A percentile compares a stretch with the other conserved stretches of the same genome.
Evolutionary conservation across 2,113 vertebrate genomes (phyloP).

Genomic region (Osmerus eperlanus): DNA sequence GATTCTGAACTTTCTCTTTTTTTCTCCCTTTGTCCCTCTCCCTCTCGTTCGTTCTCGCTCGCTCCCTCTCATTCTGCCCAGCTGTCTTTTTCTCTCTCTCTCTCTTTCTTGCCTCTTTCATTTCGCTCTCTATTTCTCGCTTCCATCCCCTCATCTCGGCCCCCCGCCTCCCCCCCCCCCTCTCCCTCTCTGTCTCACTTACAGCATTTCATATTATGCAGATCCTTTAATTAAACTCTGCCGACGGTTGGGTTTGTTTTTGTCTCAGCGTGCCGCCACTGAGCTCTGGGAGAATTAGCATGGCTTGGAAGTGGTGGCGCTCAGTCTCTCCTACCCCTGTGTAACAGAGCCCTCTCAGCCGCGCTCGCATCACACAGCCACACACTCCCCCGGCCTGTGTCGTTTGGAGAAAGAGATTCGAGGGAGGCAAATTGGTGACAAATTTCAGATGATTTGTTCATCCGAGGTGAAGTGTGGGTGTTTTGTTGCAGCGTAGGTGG

Average conservation of each 20-base stretch:
- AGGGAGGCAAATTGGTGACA: background rate
- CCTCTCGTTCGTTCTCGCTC: background rate
- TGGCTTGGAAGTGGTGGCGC: constrained; percentile 33
- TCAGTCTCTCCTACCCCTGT: constrained; percentile 25
- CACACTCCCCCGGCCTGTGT: background rate
- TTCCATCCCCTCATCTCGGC: background rate
- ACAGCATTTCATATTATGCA: constrained; percentile 47
- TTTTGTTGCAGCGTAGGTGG: no score
- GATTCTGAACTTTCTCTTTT: constrained; percentile 44
- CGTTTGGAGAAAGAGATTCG: background rate
- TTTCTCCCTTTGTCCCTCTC: constrained; percentile 2
- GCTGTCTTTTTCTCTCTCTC: background rate
- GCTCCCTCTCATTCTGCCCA: background rate
- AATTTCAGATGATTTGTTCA: no score
- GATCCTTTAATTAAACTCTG: constrained; percentile 61
- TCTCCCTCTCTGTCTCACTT: constrained; percentile 13
- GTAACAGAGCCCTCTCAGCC: constrained; percentile 27
- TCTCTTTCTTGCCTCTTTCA: constrained; percentile 9
- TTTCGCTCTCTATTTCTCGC: background rate
- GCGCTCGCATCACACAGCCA: background rate
- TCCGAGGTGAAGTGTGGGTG: no score
- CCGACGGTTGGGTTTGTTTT: constrained; percentile 38
- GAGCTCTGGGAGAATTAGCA: constrained; percentile 41
- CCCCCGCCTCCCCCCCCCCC: background rate
- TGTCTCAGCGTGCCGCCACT: constrained; percentile 2